phyloP scores from a whole-genome alignment of 23 tunicate genomes.

The Clavelina lepadiformis region DNA sequence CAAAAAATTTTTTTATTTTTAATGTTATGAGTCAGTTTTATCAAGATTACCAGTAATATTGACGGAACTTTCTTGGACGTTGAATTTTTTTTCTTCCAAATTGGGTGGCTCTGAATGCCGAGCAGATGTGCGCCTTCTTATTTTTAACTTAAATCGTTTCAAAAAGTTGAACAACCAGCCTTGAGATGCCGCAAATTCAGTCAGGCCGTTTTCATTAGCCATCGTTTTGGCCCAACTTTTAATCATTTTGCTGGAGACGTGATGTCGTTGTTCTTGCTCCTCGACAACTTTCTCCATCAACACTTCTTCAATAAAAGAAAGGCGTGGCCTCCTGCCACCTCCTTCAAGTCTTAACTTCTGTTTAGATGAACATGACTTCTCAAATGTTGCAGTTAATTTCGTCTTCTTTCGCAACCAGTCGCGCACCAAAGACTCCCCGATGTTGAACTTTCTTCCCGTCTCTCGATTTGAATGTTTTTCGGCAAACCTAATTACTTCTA shows the following conservation, averaged over 20 bases:
- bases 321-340: slow-evolving; percentile 29
- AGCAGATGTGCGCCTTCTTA: slow-evolving; percentile 9
- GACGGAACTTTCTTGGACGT: no score
- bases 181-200: slow-evolving; percentile 17
- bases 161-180: slow-evolving; percentile 20
- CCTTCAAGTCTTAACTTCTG: slow-evolving; percentile 31
- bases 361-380: slow-evolving; percentile 25
- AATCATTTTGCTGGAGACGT: slow-evolving; percentile 33
- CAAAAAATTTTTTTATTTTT: no score
- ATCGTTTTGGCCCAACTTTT: slow-evolving; percentile 33
- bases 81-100: no score
- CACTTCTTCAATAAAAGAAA: slow-evolving; percentile 16
- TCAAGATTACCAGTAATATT: no score
- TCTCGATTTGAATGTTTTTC: no score
- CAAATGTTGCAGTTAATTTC: slow-evolving; percentile 13
- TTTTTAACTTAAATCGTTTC: slow-evolving; percentile 17
- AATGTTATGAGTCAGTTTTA: no score
- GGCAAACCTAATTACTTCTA: no score
- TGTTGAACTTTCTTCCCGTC: no score
- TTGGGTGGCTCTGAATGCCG: slow-evolving; percentile 4
- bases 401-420: slow-evolving; percentile 53
- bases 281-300: slow-evolving; percentile 25
- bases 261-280: slow-evolving; percentile 24
- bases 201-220: slow-evolving; percentile 25
- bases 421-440: no score